phyloP scores from a whole-genome alignment of 92 coral and sea anemone genomes.

The Heliopora coerulea region DNA sequence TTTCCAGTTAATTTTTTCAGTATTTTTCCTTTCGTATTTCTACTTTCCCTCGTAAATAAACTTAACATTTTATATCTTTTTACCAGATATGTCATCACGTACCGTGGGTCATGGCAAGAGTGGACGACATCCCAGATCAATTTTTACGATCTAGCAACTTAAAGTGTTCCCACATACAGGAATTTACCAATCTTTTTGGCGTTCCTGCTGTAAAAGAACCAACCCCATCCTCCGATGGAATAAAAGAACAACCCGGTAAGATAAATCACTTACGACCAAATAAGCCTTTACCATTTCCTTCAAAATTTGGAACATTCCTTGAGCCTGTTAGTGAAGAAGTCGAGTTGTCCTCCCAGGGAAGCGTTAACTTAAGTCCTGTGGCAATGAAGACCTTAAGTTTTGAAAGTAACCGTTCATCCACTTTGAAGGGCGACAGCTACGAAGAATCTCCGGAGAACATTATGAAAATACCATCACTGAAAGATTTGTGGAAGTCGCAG shows the following conservation, averaged over 20 bases:
- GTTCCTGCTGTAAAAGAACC: constrained; percentile 10
- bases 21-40: too few species aligned
- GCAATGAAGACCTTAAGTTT: constrained; percentile 56
- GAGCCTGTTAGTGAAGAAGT: constrained; percentile 91
- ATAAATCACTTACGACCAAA: not conserved
- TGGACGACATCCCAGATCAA: constrained; percentile 28
- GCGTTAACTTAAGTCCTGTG: constrained; percentile 70
- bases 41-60: too few species aligned
- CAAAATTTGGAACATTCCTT: constrained; percentile 61
- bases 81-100: too few species aligned
- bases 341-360: constrained; percentile 89
- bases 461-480: constrained; percentile 24
- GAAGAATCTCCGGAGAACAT: constrained; percentile 1
- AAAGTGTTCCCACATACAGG: not conserved
- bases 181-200: not conserved
- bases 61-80: too few species aligned
- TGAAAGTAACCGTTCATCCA: constrained; percentile 47
- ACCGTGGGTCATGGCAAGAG: constrained; percentile 40
- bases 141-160: constrained; percentile 17
- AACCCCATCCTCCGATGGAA: not conserved
- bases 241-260: not conserved
- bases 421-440: constrained; percentile 27
- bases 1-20: too few species aligned
- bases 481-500: constrained; percentile 13
- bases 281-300: not conserved